These are phyloP conservation scores for Drosophila auraria DNA, from an alignment of 1,140 invertebrate genomes.

Conservation along the genomic window DNA sequence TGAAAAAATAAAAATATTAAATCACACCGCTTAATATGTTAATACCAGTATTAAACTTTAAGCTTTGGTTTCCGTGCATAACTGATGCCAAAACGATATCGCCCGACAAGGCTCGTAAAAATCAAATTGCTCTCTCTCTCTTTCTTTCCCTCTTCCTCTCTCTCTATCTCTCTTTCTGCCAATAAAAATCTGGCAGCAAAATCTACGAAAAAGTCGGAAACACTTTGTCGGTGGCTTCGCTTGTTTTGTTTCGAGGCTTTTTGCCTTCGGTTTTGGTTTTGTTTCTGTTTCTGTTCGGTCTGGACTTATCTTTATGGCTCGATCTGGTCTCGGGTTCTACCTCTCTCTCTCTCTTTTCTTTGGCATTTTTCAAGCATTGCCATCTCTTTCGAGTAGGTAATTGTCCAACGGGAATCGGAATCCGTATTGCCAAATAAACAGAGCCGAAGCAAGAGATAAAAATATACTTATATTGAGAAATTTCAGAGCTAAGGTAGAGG, in stretches of 20 bases:
- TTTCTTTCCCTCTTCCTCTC: neutral
- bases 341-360: neutral
- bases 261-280: conserved; percentile 13
- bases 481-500: accelerated
- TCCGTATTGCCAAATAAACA: conserved; percentile 11
- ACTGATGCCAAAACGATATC: conserved; percentile 38
- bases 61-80: neutral
- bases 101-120: conserved; percentile 64
- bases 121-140: conserved; percentile 60
- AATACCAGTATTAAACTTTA: no score
- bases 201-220: conserved; percentile 49
- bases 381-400: conserved; percentile 24
- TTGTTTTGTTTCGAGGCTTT: conserved; percentile 24
- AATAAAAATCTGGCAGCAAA: conserved; percentile 73
- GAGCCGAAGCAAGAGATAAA: conserved; percentile 3
- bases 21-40: no score
- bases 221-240: conserved; percentile 72
- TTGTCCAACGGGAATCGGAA: conserved; percentile 41
- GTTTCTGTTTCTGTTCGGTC: conserved; percentile 31
- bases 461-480: neutral
- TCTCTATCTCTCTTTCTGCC: conserved; percentile 30
- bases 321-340: conserved; percentile 46
- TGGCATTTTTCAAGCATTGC: conserved; percentile 3
- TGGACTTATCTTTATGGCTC: conserved; percentile 68
- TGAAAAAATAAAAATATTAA: no score